A percentile compares a stretch with the other conserved stretches of the same genome.
phyloP scores from a whole-genome alignment of 2,797 vertebrate species.

The Thripadectes ignobilis region DNA sequence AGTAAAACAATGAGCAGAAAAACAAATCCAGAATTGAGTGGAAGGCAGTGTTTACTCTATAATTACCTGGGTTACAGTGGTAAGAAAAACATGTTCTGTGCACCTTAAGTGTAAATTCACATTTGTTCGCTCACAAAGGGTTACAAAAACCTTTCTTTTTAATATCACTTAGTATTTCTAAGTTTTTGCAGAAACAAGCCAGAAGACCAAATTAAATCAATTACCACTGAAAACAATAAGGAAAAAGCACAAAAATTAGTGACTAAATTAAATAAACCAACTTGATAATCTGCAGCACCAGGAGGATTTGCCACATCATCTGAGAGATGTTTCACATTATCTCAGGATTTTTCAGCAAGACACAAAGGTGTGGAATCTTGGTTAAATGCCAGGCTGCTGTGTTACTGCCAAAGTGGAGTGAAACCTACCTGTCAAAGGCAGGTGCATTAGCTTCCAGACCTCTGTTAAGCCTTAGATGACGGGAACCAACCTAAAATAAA shows the following conservation, averaged over 20 bases:
- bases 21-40: neutral
- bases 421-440: slow-evolving; percentile 82
- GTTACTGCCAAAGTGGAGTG: neutral
- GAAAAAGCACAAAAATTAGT: neutral
- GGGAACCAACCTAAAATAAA: slow-evolving; percentile 78
- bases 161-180: neutral
- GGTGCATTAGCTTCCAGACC: slow-evolving; percentile 83
- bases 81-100: neutral
- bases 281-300: neutral
- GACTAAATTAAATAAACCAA: neutral
- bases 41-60: neutral
- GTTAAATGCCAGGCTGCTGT: neutral
- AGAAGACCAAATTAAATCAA: neutral
- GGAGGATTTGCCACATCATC: neutral
- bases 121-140: neutral
- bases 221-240: neutral
- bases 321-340: neutral
- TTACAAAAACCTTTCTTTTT: neutral
- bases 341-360: neutral
- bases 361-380: neutral
- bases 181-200: neutral
- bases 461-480: slow-evolving; percentile 79
- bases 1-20: neutral
- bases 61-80: neutral
- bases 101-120: neutral